Evolutionary conservation across 2,797 vertebrate species (phyloP).

Genomic region (Nannoperca australis): DNA sequence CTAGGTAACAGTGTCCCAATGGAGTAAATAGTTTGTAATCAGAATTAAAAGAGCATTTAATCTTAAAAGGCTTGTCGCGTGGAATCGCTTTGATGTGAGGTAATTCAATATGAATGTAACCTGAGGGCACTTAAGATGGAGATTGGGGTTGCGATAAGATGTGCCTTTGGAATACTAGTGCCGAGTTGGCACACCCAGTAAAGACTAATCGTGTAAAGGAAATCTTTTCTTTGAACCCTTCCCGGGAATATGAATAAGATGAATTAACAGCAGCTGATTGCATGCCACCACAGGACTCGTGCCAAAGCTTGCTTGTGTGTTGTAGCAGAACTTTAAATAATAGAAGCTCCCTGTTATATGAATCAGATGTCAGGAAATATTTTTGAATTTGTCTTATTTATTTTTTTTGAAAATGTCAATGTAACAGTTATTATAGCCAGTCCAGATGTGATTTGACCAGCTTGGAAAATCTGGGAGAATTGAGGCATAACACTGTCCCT

Average conservation of each 20-base stretch:
- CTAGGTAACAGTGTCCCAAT: constrained; percentile 33
- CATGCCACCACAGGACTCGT: constrained; percentile 20
- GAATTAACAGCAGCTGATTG: constrained; percentile 56
- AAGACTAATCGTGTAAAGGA: constrained; percentile 65
- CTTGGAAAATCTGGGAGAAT: not conserved
- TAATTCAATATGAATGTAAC: constrained; percentile 84
- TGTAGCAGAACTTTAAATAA: constrained; percentile 16
- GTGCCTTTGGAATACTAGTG: constrained; percentile 72
- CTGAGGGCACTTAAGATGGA: constrained; percentile 76
- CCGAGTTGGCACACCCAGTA: constrained; percentile 57
- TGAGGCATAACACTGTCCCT: not conserved
- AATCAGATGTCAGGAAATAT: constrained; percentile 7
- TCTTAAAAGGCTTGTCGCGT: constrained; percentile 73
- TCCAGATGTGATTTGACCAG: not conserved
- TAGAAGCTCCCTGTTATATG: not conserved
- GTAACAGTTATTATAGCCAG: not conserved
- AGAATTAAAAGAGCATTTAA: constrained; percentile 78
- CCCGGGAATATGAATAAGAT: constrained; percentile 62
- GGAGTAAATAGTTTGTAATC: constrained; percentile 75
- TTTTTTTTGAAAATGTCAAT: not conserved
- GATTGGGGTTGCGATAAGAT: constrained; percentile 80
- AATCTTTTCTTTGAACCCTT: constrained; percentile 78
- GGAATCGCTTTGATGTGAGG: constrained; percentile 81
- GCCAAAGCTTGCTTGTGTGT: constrained; percentile 10
- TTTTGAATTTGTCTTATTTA: not conserved